Percentiles rank a stretch among this genome's conserved stretches.
phyloP scores from a whole-genome alignment of 2,888 invertebrate genomes.

The Spilosoma lubricipeda region DNA sequence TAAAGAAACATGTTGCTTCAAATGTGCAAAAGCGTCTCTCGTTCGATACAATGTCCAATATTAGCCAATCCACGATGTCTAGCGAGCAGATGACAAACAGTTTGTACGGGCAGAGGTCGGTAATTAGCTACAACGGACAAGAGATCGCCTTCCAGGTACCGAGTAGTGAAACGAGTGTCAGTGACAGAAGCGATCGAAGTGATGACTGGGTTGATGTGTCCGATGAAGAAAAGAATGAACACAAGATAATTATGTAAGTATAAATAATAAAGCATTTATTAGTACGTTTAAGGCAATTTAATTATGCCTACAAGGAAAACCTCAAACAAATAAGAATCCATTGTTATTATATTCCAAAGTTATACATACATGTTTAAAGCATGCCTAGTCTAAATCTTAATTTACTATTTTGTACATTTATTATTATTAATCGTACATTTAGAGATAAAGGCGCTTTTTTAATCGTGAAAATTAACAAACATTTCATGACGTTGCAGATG shows the following conservation, averaged over 20 bases:
- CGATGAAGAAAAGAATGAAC: constrained; percentile 84
- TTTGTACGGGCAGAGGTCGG: constrained; percentile 85
- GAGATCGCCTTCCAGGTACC: constrained; percentile 84
- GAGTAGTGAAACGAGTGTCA: constrained; percentile 86
- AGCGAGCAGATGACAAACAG: constrained; percentile 88
- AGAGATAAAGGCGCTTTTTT: background rate
- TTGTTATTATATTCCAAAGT: background rate
- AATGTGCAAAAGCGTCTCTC: constrained; percentile 78
- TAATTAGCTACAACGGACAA: constrained; percentile 81
- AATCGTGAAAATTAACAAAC: background rate
- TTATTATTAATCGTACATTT: background rate
- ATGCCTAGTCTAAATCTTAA: background rate
- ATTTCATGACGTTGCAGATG: background rate
- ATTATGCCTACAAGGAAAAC: background rate
- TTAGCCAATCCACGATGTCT: constrained; percentile 84
- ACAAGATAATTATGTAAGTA: constrained; percentile 87
- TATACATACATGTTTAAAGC: background rate
- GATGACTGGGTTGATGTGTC: constrained; percentile 90
- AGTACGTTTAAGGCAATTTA: background rate
- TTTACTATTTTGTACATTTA: background rate
- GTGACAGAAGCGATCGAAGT: constrained; percentile 87
- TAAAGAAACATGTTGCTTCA: constrained; percentile 71
- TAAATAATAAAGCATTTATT: background rate
- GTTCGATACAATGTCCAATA: constrained; percentile 81
- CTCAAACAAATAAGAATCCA: background rate